Evolutionary conservation across 2,113 vertebrate genomes (phyloP), one percentile per base, ranked within the genome.

Genomic region (Ictidomys tridecemlineatus): DNA sequence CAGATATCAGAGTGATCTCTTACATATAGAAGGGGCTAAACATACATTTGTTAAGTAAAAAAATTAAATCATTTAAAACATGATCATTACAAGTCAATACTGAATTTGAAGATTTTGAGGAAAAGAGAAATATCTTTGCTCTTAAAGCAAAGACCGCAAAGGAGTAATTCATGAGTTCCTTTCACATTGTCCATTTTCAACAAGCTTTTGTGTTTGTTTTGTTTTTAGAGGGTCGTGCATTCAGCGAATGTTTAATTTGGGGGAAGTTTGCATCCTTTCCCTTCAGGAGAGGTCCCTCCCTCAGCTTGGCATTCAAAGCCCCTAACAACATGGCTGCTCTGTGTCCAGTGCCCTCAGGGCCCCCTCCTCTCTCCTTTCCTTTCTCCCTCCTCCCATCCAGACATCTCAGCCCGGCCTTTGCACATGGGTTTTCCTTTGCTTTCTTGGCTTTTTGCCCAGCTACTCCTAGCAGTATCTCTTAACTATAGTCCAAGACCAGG

Each of bases 51-150:
- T 89, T 86, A 26, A 69, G 86, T 67, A 80, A 95, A 69, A 32
- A 93, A 79, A 67, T 24, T 56, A 85, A 65, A 93, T 85, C 61
- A 73, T 42, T 89, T 85, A 17, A 56, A 74, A 45, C 63, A 72
- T 85, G 72, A n/a, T 67, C 80, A 63, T 70, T 91, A 77, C 2
- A 92, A 42, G 48, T 67, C 83, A 37, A 67, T 7, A 85, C 5
- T 56, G 93, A 73, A 91, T 56, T 79, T 79, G 37, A 84, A 87
- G 42, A 39, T 61, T 80, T 72, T 88, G 24, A 76, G 74, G 83
- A 67, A 95, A 93, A 91, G 53, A 86, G 24, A 96, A 70, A 82
- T 34, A 28, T 37, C 82, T 63, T 91, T 89, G 51, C 42, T 76
- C 93, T 20, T 65, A 70, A 65, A 16, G 39, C 28, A 32, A 82